These are phyloP conservation scores for Ceyx margarethae DNA, from an alignment of 2,113 vertebrate genomes.

Conservation along the genomic window DNA sequence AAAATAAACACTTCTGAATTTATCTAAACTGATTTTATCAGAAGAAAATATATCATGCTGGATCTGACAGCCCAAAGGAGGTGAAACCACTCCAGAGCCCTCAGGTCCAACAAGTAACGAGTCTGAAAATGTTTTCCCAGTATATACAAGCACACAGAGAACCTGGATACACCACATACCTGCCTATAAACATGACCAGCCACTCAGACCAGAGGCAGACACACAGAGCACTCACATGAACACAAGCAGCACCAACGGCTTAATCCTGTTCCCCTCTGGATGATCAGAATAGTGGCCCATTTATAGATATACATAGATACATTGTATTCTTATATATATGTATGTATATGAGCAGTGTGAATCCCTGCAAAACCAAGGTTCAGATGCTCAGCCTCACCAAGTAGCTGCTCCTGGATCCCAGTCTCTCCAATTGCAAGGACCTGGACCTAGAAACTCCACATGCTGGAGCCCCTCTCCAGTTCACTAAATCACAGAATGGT, in stretches of 20 bases:
- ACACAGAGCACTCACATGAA: neutral
- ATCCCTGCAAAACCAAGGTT: neutral
- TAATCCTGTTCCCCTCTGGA: neutral
- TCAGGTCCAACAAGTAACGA: neutral
- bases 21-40: neutral
- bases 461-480: neutral
- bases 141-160: neutral
- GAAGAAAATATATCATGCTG: neutral
- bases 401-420: neutral
- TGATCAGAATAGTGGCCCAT: neutral
- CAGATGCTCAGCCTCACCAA: neutral
- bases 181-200: fast-evolving
- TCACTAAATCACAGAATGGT: neutral
- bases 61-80: neutral
- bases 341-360: neutral
- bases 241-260: fast-evolving
- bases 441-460: neutral
- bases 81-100: neutral
- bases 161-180: neutral
- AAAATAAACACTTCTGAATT: neutral
- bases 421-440: neutral
- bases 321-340: too few relatives aligned
- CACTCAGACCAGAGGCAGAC: neutral
- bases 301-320: neutral
- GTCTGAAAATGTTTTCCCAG: neutral